Conservation (phyloP, 2,113 vertebrate species). For the Trichechus manatus region DNA sequence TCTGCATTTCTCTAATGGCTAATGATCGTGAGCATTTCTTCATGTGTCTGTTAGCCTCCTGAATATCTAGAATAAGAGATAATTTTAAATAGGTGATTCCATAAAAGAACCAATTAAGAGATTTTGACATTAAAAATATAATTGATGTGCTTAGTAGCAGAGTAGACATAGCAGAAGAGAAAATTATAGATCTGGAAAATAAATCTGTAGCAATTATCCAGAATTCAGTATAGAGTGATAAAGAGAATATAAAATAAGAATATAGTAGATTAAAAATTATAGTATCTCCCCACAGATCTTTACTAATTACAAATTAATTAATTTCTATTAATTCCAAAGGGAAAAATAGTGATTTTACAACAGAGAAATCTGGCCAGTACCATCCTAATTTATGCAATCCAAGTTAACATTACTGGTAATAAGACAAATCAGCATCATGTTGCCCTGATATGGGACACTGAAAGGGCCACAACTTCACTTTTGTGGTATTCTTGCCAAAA, state of each 20-base stretch:
- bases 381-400: not conserved
- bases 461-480: not conserved
- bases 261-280: not conserved
- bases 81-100: not conserved
- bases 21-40: no score
- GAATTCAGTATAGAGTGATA: constrained; percentile 9
- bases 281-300: not conserved
- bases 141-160: not conserved
- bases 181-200: constrained; percentile 45
- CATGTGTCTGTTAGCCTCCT: no score
- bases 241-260: not conserved
- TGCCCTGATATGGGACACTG: not conserved
- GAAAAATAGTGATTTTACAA: not conserved
- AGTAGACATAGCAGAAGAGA: constrained; percentile 42
- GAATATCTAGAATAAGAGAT: not conserved
- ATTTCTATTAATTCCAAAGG: constrained; percentile 10
- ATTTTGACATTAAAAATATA: constrained; percentile 35
- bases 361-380: not conserved
- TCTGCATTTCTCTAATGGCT: no score
- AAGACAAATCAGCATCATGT: not conserved
- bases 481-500: not conserved
- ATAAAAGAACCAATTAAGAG: constrained; percentile 17
- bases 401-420: not conserved
- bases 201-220: constrained; percentile 41
- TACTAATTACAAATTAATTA: constrained; percentile 26